Conservation (phyloP, 2,113 vertebrate genomes). For the Protobothrops flavoviridis region DNA sequence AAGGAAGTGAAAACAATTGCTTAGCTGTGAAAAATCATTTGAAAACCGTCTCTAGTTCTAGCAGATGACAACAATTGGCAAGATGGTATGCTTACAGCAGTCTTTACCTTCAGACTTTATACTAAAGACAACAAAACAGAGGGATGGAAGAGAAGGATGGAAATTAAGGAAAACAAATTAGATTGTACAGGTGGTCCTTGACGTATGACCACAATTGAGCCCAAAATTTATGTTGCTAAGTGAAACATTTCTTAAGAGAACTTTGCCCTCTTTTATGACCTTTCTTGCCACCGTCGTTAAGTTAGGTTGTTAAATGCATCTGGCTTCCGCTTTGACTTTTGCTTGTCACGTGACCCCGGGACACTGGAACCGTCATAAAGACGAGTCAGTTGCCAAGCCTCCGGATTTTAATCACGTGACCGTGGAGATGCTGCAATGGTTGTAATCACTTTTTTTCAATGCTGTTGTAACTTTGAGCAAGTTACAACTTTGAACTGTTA, state of each 20-base stretch:
- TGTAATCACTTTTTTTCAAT: background rate
- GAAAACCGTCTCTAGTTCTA: background rate
- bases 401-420: background rate
- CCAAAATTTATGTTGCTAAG: background rate
- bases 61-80: background rate
- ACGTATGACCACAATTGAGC: background rate
- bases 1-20: background rate
- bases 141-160: no score
- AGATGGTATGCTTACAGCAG: background rate
- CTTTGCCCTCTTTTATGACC: background rate
- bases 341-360: background rate
- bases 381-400: background rate
- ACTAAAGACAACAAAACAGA: background rate
- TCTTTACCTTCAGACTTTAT: background rate
- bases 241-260: background rate
- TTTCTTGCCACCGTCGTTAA: background rate
- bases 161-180: background rate
- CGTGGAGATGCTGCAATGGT: background rate
- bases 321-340: background rate
- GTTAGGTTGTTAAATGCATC: background rate
- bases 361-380: background rate
- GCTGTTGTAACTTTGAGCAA: background rate
- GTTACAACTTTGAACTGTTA: background rate
- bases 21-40: background rate
- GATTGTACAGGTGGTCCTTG: background rate